A percentile compares a stretch with the other conserved stretches of the same genome.
phyloP scores from a whole-genome alignment of 2,113 vertebrate species.

The Nothocercus julius region DNA sequence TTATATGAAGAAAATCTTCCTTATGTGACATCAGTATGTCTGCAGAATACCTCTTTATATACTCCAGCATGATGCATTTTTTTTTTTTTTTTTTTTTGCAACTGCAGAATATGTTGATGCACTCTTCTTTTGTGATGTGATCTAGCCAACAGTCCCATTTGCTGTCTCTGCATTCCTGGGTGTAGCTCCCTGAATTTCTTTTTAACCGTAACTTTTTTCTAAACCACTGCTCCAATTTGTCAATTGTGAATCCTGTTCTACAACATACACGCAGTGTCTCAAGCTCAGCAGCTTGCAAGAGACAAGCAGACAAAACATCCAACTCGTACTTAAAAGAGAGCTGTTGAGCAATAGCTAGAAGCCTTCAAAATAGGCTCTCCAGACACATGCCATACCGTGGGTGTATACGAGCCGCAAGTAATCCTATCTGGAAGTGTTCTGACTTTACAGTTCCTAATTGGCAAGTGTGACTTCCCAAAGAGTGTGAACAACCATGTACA shows the following conservation, averaged over 20 bases:
- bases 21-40: neutral
- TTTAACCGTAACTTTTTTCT: neutral
- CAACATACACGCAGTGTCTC: neutral
- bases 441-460: neutral
- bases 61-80: neutral
- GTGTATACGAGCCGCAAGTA: neutral
- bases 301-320: neutral
- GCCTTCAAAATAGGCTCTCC: neutral
- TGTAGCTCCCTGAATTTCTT: neutral
- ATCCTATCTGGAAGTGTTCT: neutral
- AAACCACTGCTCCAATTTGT: neutral
- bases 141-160: neutral
- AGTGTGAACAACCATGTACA: neutral
- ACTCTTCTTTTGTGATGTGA: neutral
- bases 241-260: neutral
- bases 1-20: neutral
- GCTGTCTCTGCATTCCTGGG: neutral
- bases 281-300: neutral
- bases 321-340: neutral
- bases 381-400: neutral
- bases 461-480: neutral
- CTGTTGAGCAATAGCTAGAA: neutral
- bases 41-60: neutral
- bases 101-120: neutral
- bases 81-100: neutral